Percentiles rank a stretch among this genome's conserved stretches.
Conservation (phyloP, 2,888 invertebrate genomes). For the Ophion ventricosus region DNA sequence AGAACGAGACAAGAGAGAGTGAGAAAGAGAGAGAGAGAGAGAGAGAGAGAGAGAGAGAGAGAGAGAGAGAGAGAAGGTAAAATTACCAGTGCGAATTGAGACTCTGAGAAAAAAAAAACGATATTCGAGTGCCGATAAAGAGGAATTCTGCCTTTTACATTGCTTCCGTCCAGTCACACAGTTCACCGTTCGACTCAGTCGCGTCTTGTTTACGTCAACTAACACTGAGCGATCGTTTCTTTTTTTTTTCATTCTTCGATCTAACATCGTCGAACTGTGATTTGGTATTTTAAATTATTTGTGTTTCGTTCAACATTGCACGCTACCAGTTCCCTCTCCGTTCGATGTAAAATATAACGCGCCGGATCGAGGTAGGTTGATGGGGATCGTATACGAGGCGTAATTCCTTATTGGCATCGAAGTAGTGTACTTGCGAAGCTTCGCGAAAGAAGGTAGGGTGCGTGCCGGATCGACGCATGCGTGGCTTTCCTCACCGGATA, state of each 20-base stretch:
- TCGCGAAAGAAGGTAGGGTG: background rate
- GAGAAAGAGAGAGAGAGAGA: constrained; percentile 5
- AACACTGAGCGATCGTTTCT: constrained; percentile 17
- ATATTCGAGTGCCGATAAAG: constrained; percentile 5
- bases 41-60: constrained; percentile 1
- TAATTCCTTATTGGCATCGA: background rate
- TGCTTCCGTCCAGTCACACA: background rate
- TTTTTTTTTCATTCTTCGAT: background rate
- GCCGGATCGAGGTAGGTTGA: constrained; percentile 1
- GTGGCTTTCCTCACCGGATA: background rate
- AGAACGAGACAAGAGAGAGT: too few species aligned
- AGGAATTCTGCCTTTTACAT: constrained; percentile 10
- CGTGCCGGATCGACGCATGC: constrained; percentile 36
- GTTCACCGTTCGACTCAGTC: constrained; percentile 25
- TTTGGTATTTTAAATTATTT: background rate
- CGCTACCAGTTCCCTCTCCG: background rate
- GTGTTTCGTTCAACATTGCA: background rate
- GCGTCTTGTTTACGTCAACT: background rate
- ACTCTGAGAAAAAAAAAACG: background rate
- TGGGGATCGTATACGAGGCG: background rate
- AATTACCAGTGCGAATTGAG: background rate
- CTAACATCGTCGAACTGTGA: background rate
- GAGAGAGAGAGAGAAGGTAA: background rate
- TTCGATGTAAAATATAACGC: background rate
- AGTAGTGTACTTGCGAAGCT: background rate